Conservation (phyloP, 92 coral and sea anemone species). For the Epizoanthus scotinus region DNA sequence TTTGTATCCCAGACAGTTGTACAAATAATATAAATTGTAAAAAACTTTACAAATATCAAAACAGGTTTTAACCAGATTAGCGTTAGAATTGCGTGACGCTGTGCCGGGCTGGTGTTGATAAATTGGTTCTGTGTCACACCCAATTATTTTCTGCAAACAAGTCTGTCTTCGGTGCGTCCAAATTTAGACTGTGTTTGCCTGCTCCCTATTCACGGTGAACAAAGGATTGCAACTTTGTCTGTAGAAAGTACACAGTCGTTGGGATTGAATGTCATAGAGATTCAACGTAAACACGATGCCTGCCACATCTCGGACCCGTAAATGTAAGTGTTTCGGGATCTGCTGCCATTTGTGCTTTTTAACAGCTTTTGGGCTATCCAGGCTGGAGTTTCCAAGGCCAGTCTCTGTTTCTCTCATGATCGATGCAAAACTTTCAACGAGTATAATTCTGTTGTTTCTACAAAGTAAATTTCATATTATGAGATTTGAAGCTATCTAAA, state of each 20-base stretch:
- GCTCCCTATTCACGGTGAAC: slow-evolving; percentile 36
- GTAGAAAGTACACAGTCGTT: slow-evolving; percentile 7
- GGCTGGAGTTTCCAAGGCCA: not conserved
- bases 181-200: slow-evolving; percentile 37
- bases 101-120: slow-evolving; percentile 3
- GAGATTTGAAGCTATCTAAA: not conserved
- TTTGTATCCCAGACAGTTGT: not conserved
- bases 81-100: slow-evolving; percentile 19
- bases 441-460: not conserved
- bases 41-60: not conserved
- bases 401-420: slow-evolving; percentile 39
- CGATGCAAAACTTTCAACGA: not conserved
- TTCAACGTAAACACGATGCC: slow-evolving; percentile 20
- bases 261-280: slow-evolving; percentile 28
- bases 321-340: not conserved
- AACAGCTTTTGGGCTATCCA: not conserved
- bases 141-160: slow-evolving; percentile 20
- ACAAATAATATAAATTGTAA: too few relatives aligned
- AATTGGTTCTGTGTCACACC: slow-evolving; percentile 30
- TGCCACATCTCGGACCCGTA: slow-evolving; percentile 35
- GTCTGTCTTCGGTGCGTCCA: slow-evolving; percentile 12
- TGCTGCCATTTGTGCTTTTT: not conserved
- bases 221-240: slow-evolving; percentile 22
- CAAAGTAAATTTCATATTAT: not conserved
- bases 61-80: too few relatives aligned